phyloP scores from a whole-genome alignment of 1,140 invertebrate species.

The Armadillidium nasatum region DNA sequence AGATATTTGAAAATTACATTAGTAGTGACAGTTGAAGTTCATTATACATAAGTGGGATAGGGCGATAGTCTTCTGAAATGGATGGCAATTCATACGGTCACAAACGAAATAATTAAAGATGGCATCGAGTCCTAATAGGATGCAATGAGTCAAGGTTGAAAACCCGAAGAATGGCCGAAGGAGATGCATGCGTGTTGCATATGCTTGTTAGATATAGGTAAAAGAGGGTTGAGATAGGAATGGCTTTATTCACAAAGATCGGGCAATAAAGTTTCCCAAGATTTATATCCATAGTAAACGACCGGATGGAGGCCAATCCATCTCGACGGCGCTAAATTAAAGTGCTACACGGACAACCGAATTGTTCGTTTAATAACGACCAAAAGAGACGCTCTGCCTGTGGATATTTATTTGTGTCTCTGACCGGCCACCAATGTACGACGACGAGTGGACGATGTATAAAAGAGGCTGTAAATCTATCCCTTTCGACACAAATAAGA shows the following conservation, averaged over 20 bases:
- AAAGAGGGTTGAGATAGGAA: neutral
- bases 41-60: neutral
- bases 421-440: too few species aligned
- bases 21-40: neutral
- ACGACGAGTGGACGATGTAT: too few species aligned
- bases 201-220: neutral
- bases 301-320: neutral
- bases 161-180: neutral
- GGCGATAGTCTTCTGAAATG: neutral
- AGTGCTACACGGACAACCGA: neutral
- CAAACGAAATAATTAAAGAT: constrained; percentile 9
- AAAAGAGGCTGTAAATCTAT: neutral
- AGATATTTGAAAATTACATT: too few species aligned
- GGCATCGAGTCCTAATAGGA: neutral
- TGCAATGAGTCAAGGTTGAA: neutral
- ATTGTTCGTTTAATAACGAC: neutral
- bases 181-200: too few species aligned
- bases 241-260: constrained; percentile 1
- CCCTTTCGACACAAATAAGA: neutral
- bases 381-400: neutral
- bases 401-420: neutral
- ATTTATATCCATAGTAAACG: neutral
- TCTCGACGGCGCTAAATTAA: constrained; percentile 6
- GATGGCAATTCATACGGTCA: neutral
- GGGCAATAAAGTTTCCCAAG: neutral